Conservation (phyloP, 2,113 vertebrate genomes). For the Recurvirostra avosetta region DNA sequence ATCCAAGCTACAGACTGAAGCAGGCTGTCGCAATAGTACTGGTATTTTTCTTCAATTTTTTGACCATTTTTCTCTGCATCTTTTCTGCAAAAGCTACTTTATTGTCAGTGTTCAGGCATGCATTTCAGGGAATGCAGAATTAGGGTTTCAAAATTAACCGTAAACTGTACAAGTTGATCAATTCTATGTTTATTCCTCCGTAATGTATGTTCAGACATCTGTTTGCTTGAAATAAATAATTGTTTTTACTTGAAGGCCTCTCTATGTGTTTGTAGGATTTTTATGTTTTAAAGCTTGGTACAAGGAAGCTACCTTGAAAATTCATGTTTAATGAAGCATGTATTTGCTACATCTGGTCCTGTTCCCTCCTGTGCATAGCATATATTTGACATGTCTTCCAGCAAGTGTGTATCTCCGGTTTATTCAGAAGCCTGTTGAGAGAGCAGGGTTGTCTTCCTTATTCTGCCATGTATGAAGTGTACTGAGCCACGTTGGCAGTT, state of each 20-base stretch:
- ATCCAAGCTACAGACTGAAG: conserved; percentile 6
- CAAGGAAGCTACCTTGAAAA: background rate
- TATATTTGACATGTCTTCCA: background rate
- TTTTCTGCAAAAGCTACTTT: background rate
- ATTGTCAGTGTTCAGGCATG: background rate
- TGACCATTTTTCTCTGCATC: background rate
- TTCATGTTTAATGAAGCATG: background rate
- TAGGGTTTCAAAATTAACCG: background rate
- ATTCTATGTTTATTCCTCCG: background rate
- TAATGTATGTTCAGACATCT: background rate
- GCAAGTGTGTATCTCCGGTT: background rate
- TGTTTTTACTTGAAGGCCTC: background rate
- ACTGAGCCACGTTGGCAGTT: background rate
- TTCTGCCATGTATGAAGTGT: background rate
- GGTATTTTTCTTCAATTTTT: background rate
- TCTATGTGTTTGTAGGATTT: background rate
- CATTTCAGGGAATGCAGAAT: background rate
- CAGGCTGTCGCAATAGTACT: background rate
- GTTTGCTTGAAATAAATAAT: background rate
- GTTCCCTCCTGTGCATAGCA: background rate
- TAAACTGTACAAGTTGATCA: fast-evolving
- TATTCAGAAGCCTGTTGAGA: background rate
- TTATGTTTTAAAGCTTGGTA: background rate
- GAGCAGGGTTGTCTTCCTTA: background rate
- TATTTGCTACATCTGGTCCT: background rate